Base-by-base conservation (phyloP, 2,113 vertebrate species). In the Synodontis membranacea region DNA sequence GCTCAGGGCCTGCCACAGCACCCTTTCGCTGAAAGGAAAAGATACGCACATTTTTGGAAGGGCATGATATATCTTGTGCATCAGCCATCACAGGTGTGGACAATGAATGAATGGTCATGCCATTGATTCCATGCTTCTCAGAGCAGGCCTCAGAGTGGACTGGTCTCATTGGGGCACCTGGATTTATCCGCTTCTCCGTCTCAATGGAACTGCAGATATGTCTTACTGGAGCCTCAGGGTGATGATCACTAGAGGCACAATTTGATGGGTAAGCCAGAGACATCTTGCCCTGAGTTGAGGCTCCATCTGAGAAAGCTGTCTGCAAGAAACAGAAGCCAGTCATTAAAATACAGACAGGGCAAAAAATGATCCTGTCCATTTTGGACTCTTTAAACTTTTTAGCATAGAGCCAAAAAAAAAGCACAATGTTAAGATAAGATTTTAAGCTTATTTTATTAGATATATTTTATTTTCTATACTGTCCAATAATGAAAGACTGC, bases 41-140 rank as follows among this genome's bases (percentile, higher is more conserved):
- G 81, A 98, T 94, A 66, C 93, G 96, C 92, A 96, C 93, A 19
- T 98, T 93, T 92, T 96, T 97, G 82, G 97, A 95, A 28, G 96
- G 92, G 86, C 94, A 94, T 48, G 94, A 91, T 60, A 95, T 95
- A 81, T 92, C 92, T 37, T 96, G 96, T 25, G 91, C 90, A 25
- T 91, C 91, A 68, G 93, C 94, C 3, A 93, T 91, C 7, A 94
- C 92, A 0, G 92, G 86, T 66, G 84, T 88, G 46, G 86, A 90
- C 88, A 94, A 90, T 88, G 93, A 64, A 2, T 92, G 93, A 82
- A 90, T 91, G 37, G 92, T 93, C 0, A 94, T 89, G 66, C 92
- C 90, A 12, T 94, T 94, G 31, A 95, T 89, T 89, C 84, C 93
- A 91, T 46, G 93, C 56, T 94, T 86, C 21, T 95, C 93, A 23